Conservation (phyloP, 2,797 vertebrate species). For the Sebastes cheni region DNA sequence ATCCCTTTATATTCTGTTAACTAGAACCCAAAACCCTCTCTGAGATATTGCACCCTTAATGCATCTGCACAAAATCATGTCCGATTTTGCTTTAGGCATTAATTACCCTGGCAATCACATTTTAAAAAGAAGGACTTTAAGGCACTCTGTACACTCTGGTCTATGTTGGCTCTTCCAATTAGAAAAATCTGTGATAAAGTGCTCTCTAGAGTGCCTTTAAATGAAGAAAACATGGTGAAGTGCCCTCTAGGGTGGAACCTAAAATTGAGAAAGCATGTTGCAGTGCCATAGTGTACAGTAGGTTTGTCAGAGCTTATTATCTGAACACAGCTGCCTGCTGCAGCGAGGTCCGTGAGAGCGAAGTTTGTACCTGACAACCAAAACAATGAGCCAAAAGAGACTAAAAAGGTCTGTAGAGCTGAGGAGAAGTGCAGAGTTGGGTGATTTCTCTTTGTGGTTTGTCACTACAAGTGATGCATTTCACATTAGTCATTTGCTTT, state of each 20-base stretch:
- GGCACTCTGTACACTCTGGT: background rate
- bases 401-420: background rate
- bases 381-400: background rate
- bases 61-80: no score
- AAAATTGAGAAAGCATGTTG: no score
- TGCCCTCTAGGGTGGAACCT: no score
- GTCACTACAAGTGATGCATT: background rate
- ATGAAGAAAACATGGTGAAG: no score
- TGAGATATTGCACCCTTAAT: no score
- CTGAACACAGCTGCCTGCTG: background rate
- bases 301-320: background rate
- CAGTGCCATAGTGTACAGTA: background rate
- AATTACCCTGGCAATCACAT: background rate
- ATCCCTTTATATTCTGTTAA: no score
- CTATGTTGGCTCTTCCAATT: background rate
- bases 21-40: no score
- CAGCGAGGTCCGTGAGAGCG: background rate
- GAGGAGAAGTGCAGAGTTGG: background rate
- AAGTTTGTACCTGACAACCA: background rate
- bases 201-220: no score
- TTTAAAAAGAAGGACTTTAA: no score
- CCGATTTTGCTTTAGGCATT: background rate
- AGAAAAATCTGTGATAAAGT: no score
- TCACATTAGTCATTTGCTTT: background rate
- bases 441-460: background rate